Percentiles rank a stretch among this genome's conserved stretches.
Evolutionary conservation across 1,140 invertebrate genomes (phyloP).

Genomic region (Euwallacea similis): DNA sequence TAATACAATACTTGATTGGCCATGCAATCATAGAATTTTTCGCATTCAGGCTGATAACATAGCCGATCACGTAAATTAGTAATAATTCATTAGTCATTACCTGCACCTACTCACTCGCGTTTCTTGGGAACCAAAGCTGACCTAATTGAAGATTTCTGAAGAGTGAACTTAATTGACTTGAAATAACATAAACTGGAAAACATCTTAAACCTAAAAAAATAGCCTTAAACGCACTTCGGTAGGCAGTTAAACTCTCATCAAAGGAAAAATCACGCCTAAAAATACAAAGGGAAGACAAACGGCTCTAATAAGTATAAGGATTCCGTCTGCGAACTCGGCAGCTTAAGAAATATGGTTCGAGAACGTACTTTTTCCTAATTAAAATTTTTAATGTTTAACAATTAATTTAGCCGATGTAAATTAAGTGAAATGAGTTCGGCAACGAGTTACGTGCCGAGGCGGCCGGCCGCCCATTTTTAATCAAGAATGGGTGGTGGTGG

Average conservation of each 20-base stretch:
- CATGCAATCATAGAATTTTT: too few species aligned
- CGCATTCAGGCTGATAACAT: too few species aligned
- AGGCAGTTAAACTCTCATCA: background rate
- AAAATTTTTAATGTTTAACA: slow-evolving; percentile 34
- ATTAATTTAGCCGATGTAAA: slow-evolving; percentile 34
- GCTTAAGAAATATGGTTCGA: slow-evolving; percentile 14
- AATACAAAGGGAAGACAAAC: slow-evolving; percentile 19
- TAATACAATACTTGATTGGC: too few species aligned
- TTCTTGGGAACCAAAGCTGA: too few species aligned
- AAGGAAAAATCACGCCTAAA: slow-evolving; percentile 2
- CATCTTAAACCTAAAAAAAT: too few species aligned
- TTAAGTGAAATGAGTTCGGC: slow-evolving; percentile 29
- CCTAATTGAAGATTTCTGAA: too few species aligned
- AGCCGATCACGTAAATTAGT: too few species aligned
- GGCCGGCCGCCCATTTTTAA: slow-evolving; percentile 18
- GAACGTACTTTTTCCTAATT: slow-evolving; percentile 31
- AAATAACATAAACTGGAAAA: too few species aligned
- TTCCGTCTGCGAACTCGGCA: slow-evolving; percentile 2
- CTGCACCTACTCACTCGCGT: too few species aligned
- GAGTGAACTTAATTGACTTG: too few species aligned
- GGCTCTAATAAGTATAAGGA: slow-evolving; percentile 16
- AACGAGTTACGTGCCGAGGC: slow-evolving; percentile 25
- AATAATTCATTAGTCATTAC: too few species aligned
- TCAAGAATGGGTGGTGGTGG: slow-evolving; percentile 16
- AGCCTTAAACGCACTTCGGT: too few species aligned